Percentiles rank a stretch among this genome's conserved stretches.
Evolutionary conservation across 2,888 invertebrate genomes (phyloP).

Genomic region (Lysandra bellargus): DNA sequence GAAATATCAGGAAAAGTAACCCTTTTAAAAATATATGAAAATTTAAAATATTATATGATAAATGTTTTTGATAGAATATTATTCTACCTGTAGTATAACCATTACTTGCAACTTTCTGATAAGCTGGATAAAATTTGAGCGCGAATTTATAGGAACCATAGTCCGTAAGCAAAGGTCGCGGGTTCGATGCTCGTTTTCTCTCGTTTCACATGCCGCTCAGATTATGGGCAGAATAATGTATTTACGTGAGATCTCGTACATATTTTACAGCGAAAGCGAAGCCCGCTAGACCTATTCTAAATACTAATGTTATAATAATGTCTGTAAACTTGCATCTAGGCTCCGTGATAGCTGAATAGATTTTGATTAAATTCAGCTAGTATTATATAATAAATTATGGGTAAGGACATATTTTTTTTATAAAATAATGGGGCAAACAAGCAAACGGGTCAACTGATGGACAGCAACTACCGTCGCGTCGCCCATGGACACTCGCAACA

Average conservation of each 20-base stretch:
- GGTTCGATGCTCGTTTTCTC: conserved; percentile 39
- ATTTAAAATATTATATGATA: too few relatives aligned
- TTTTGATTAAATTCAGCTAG: not conserved
- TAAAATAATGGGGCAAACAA: too few relatives aligned
- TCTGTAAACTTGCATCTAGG: not conserved
- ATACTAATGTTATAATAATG: not conserved
- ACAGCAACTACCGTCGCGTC: too few relatives aligned
- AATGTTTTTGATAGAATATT: too few relatives aligned
- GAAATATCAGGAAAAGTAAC: too few relatives aligned
- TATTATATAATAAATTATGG: not conserved
- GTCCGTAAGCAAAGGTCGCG: conserved; percentile 33
- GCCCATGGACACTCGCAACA: too few relatives aligned
- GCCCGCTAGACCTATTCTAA: not conserved
- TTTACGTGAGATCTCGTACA: conserved; percentile 10
- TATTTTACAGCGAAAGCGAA: conserved; percentile 8
- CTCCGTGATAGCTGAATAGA: not conserved
- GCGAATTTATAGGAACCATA: not conserved
- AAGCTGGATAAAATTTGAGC: not conserved
- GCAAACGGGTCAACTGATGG: too few relatives aligned
- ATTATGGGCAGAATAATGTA: conserved; percentile 38
- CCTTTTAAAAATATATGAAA: too few relatives aligned
- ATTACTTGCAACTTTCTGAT: conserved; percentile 12
- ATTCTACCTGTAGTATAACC: not conserved
- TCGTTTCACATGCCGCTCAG: conserved; percentile 37
- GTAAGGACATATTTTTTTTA: not conserved